Evolutionary conservation across 2,797 vertebrate genomes (phyloP), one percentile per base, ranked within the genome.

Genomic region (Molothrus ater): DNA sequence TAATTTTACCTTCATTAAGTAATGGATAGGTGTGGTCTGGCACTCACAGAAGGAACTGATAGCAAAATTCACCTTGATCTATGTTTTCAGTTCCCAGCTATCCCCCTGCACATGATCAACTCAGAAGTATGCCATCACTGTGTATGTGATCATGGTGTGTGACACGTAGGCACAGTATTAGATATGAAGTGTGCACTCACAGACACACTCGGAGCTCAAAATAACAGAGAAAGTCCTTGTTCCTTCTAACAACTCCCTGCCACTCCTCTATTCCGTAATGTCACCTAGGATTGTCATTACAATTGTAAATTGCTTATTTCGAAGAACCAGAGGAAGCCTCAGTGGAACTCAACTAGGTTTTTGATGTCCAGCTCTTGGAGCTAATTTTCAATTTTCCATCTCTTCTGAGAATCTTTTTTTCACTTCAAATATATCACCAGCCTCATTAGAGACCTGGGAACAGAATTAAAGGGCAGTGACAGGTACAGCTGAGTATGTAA

Each of bases 391-490:
- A 16, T 66, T 90, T 92, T 66, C n/a, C 36, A n/a, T 34, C 45
- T 60, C 48, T 32, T 50, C 31, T 47, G 56, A 90, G 66, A n/a
- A 81, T 8, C 4, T 6, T 85, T 78, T 59, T 45, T 87, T 65
- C 75, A 56, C 13, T 16, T 69, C 40, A 78, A 82, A 54, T 14
- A 0, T 45, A 43, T 69, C 65, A 78, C 42, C 42, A 83, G 50
- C 36, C 51, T 92, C 75, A 78, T 89, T 69, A 91, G 54, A 80
- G 68, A 68, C 24, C 66, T 66, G 82, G 51, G 34, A 94, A 84
- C 2, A 29, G 43, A 89, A 91, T 88, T 74, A 96, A 88, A 95
- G n/a, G n/a, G 40, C 61, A 59, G 17, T 88, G 82, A 72, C 73
- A 94, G 85, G 91, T 94, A 96, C 51, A 79, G 66, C 32, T 76